Conservation (phyloP, 92 coral and sea anemone genomes). For the Palythoa grandis region DNA sequence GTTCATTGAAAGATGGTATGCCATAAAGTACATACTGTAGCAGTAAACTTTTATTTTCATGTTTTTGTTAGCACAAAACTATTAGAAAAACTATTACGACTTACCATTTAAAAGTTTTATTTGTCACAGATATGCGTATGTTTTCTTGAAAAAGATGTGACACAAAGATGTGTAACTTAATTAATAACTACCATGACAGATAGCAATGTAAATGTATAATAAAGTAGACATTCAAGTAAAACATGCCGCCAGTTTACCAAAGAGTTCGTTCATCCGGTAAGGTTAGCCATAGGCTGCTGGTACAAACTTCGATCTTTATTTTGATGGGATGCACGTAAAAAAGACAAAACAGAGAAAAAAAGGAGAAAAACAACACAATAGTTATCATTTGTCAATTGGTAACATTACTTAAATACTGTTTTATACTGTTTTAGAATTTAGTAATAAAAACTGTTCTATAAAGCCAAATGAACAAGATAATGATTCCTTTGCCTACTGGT, state of each 20-base stretch:
- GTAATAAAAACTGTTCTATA: background rate
- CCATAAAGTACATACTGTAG: too few species aligned
- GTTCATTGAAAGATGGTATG: background rate
- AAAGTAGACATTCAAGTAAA: constrained; percentile 38
- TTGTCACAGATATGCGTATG: constrained; percentile 5
- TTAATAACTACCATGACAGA: constrained; percentile 14
- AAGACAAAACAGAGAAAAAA: constrained; percentile 84
- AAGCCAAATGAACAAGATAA: background rate
- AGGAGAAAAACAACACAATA: constrained; percentile 71
- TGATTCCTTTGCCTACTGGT: background rate
- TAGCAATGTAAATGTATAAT: constrained; percentile 23
- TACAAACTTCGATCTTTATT: constrained; percentile 71
- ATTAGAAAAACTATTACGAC: background rate
- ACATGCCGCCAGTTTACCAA: constrained; percentile 50
- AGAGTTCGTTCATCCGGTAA: constrained; percentile 46
- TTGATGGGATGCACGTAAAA: constrained; percentile 84
- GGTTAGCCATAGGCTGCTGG: constrained; percentile 68
- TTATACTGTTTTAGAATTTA: background rate
- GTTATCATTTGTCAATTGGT: constrained; percentile 67
- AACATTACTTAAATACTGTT: constrained; percentile 22
- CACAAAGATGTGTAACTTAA: constrained; percentile 1
- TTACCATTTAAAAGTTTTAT: background rate
- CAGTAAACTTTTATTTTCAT: too few species aligned
- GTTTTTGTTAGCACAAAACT: background rate
- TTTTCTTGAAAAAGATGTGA: background rate